These are phyloP conservation scores for Nyleta sp. DNA, from an alignment of 2,888 invertebrate species.

Conservation along the genomic window DNA sequence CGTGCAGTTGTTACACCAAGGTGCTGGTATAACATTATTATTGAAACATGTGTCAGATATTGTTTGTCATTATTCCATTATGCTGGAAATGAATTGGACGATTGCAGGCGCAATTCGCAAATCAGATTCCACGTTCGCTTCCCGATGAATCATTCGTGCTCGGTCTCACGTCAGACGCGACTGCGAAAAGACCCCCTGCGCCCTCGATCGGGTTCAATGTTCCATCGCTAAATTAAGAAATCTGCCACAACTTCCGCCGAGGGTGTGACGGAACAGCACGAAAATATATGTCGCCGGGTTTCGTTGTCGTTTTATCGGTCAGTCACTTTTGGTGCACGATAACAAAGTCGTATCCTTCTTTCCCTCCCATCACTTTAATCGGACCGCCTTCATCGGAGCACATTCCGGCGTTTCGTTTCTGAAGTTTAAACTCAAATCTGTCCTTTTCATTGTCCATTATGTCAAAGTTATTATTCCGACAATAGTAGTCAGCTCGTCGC, in stretches of 20 bases:
- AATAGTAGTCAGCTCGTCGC: slow-evolving; percentile 3
- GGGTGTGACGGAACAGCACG: slow-evolving; percentile 40
- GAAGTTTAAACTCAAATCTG: no score
- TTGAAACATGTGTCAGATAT: slow-evolving; percentile 6
- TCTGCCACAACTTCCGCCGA: slow-evolving; percentile 50
- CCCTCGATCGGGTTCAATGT: slow-evolving; percentile 59
- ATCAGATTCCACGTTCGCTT: slow-evolving; percentile 47
- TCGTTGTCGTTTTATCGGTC: slow-evolving; percentile 34
- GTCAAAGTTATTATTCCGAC: no score
- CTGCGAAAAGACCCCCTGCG: slow-evolving; percentile 46
- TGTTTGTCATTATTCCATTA: slow-evolving; percentile 43
- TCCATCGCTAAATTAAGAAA: slow-evolving; percentile 60
- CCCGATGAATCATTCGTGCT: slow-evolving; percentile 49
- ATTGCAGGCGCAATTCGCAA: slow-evolving; percentile 39
- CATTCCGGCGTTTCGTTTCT: no score
- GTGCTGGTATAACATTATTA: slow-evolving; percentile 1
- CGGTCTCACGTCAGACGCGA: slow-evolving; percentile 35
- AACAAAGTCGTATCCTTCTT: no score
- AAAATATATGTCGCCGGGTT: slow-evolving; percentile 25
- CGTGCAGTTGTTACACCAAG: neutral
- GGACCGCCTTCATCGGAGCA: no score
- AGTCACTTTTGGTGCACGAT: slow-evolving; percentile 14
- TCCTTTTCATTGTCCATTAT: no score
- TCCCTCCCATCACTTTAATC: no score
- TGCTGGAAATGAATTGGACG: slow-evolving; percentile 31